phyloP scores from a whole-genome alignment of 2,888 invertebrate genomes.

The Parnassius smintheus region DNA sequence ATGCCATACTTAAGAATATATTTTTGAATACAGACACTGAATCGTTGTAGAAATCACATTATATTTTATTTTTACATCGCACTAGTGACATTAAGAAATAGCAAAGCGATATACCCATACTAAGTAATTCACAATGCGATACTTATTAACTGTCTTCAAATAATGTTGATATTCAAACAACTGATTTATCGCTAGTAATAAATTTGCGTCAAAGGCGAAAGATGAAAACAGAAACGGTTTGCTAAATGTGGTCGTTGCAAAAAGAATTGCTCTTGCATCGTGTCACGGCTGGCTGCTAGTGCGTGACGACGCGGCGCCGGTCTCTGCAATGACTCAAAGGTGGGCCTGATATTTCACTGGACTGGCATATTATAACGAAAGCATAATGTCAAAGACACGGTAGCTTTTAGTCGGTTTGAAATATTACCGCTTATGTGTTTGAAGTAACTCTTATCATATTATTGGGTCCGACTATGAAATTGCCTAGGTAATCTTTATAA shows the following conservation, averaged over 20 bases:
- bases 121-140: not conserved
- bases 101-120: not conserved
- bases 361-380: not conserved
- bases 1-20: too few relatives aligned
- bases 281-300: conserved; percentile 44
- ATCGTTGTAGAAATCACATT: too few relatives aligned
- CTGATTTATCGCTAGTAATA: conserved; percentile 16
- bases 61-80: too few relatives aligned
- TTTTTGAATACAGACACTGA: too few relatives aligned
- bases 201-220: conserved; percentile 8
- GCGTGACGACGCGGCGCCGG: conserved; percentile 37
- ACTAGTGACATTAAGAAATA: too few relatives aligned
- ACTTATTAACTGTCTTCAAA: not conserved
- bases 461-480: too few relatives aligned
- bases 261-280: conserved; percentile 43
- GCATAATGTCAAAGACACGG: not conserved
- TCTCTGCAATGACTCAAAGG: conserved; percentile 34
- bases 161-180: conserved; percentile 2
- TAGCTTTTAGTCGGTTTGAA: too few relatives aligned
- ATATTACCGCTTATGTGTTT: too few relatives aligned
- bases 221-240: conserved; percentile 17
- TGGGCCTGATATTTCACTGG: conserved; percentile 28
- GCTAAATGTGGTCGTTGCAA: conserved; percentile 38
- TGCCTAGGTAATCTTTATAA: too few relatives aligned
- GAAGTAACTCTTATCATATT: too few relatives aligned